phyloP scores from a whole-genome alignment of 2,113 vertebrate species.

The Sciurus niger region DNA sequence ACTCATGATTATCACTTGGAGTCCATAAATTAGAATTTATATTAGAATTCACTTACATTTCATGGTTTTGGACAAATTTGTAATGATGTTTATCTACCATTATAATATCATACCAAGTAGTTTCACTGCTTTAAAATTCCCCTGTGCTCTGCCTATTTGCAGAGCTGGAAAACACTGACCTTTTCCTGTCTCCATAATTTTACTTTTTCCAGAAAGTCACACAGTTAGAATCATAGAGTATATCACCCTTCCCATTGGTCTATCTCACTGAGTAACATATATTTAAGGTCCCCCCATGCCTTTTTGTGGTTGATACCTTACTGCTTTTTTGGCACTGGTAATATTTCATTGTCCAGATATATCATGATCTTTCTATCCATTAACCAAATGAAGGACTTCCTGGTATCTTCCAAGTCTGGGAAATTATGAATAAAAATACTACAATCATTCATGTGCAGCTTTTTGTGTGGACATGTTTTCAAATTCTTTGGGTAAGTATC shows the following conservation, averaged over 20 bases:
- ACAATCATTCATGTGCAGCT: neutral
- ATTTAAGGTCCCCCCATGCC: neutral
- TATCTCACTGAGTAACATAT: neutral
- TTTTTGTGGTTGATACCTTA: neutral
- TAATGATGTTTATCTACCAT: neutral
- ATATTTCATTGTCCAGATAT: neutral
- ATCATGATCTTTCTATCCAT: neutral
- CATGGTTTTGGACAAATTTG: neutral
- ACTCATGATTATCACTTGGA: too few relatives aligned
- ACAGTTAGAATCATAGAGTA: neutral
- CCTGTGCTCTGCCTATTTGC: neutral
- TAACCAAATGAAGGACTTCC: neutral
- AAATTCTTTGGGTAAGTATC: neutral
- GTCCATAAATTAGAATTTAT: neutral
- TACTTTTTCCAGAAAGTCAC: neutral
- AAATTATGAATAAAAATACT: neutral
- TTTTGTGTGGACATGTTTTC: neutral
- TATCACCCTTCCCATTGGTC: too few relatives aligned
- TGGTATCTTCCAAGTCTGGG: neutral
- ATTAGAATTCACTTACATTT: neutral
- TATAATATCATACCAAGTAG: neutral
- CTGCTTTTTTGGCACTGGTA: neutral
- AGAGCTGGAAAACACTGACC: neutral
- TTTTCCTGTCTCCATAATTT: neutral
- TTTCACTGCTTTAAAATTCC: neutral